phyloP scores from a whole-genome alignment of 2,797 vertebrate genomes.

The Enteromius mattozi region DNA sequence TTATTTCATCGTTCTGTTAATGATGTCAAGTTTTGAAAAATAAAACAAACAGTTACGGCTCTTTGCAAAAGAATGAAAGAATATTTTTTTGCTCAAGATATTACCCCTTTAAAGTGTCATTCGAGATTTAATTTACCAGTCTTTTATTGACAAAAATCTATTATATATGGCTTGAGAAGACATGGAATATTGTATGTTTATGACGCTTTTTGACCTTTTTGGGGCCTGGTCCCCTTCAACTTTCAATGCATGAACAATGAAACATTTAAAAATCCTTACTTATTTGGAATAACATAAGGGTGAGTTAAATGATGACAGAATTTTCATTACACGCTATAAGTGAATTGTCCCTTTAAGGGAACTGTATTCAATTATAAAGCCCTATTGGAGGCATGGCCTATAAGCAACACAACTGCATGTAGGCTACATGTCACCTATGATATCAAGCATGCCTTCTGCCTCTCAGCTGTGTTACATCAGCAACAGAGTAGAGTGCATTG shows the following conservation, averaged over 20 bases:
- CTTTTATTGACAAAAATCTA: neutral
- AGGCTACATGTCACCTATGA: neutral
- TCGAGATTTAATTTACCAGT: neutral
- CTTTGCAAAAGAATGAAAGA: neutral
- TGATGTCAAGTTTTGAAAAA: neutral
- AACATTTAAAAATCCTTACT: neutral
- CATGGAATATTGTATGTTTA: neutral
- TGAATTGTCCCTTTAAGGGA: neutral
- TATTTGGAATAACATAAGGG: neutral
- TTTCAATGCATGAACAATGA: too few species aligned
- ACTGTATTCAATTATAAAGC: neutral
- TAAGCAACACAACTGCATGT: neutral
- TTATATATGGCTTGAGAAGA: neutral
- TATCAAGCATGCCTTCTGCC: neutral
- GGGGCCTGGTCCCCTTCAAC: neutral
- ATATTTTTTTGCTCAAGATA: neutral
- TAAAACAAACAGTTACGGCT: neutral
- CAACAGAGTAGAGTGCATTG: constrained; percentile 75
- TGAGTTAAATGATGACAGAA: neutral
- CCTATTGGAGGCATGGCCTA: neutral
- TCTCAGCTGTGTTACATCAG: constrained; percentile 68
- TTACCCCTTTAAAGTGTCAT: neutral
- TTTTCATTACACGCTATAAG: neutral
- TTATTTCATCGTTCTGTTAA: neutral
- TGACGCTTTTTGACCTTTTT: neutral